Percentiles rank a stretch among this genome's conserved stretches.
Conservation (phyloP, 2,888 invertebrate species). For the Emesis russula region DNA sequence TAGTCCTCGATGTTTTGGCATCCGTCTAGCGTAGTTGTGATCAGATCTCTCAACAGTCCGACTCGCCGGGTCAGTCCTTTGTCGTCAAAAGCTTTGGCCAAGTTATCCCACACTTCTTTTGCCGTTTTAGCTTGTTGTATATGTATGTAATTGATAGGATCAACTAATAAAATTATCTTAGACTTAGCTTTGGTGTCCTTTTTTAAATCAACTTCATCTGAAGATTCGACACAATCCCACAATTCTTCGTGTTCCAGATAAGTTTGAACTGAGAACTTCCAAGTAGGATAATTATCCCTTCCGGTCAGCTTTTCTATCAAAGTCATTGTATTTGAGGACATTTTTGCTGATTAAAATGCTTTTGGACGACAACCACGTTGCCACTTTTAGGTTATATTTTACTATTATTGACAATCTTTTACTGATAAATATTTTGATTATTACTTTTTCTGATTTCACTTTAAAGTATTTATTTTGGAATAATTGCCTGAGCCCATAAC, state of each 20-base stretch:
- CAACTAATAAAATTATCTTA: too few relatives aligned
- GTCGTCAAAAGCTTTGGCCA: conserved; percentile 77
- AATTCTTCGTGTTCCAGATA: conserved; percentile 79
- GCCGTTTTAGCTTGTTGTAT: neutral
- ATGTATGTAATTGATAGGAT: neutral
- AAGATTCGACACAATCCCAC: conserved; percentile 49
- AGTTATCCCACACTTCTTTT: conserved; percentile 13
- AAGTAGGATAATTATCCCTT: conserved; percentile 78
- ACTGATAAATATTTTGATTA: too few relatives aligned
- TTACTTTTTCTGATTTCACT: too few relatives aligned
- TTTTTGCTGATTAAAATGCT: too few relatives aligned
- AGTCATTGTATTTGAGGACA: conserved; percentile 5
- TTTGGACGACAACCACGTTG: too few relatives aligned
- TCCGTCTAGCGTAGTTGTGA: conserved; percentile 66
- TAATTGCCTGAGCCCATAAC: too few relatives aligned
- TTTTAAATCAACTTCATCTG: too few relatives aligned
- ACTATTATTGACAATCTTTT: too few relatives aligned
- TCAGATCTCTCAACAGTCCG: conserved; percentile 75
- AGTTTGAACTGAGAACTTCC: conserved; percentile 79
- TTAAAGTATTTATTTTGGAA: too few relatives aligned
- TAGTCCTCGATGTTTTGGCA: conserved; percentile 74
- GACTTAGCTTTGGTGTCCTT: too few relatives aligned
- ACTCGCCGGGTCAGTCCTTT: conserved; percentile 67
- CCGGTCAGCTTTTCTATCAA: conserved; percentile 73
- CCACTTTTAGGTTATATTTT: too few relatives aligned